These are phyloP conservation scores for Picus viridis DNA, from an alignment of 2,797 vertebrate genomes.

Conservation along the genomic window DNA sequence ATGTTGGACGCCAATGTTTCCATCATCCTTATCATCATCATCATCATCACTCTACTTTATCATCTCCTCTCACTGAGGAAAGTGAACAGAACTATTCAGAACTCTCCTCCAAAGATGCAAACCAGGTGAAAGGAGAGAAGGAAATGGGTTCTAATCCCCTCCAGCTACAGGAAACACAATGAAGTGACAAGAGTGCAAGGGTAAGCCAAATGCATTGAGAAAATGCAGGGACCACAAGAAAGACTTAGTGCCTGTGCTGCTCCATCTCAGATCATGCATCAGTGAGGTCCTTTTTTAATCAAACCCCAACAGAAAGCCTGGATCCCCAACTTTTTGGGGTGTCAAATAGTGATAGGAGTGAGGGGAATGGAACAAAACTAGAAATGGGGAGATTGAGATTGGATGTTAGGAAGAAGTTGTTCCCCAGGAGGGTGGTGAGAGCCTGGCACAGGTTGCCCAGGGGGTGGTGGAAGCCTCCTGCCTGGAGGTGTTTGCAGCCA, in stretches of 20 bases:
- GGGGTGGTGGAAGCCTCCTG: too few species aligned
- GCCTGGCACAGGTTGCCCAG: too few species aligned
- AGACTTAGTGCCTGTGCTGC: fast-evolving
- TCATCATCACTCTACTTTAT: neutral
- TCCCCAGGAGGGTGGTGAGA: too few species aligned
- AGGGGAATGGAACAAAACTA: too few species aligned
- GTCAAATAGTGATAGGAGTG: too few species aligned
- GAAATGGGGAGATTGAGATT: too few species aligned
- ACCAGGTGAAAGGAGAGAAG: neutral
- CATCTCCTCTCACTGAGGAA: neutral
- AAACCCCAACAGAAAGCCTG: neutral
- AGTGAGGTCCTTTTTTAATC: neutral
- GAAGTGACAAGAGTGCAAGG: neutral
- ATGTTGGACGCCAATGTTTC: neutral
- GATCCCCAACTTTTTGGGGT: neutral
- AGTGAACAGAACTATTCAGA: neutral
- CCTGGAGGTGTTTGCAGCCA: too few species aligned
- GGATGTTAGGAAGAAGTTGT: too few species aligned
- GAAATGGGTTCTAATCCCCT: neutral
- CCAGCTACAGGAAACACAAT: neutral
- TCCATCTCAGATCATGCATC: neutral
- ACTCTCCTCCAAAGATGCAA: neutral
- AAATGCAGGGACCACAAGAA: neutral
- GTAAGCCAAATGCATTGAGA: neutral
- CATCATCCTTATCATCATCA: neutral